Evolutionary conservation across 2,113 vertebrate species (phyloP).

Genomic region (Helogale parvula): DNA sequence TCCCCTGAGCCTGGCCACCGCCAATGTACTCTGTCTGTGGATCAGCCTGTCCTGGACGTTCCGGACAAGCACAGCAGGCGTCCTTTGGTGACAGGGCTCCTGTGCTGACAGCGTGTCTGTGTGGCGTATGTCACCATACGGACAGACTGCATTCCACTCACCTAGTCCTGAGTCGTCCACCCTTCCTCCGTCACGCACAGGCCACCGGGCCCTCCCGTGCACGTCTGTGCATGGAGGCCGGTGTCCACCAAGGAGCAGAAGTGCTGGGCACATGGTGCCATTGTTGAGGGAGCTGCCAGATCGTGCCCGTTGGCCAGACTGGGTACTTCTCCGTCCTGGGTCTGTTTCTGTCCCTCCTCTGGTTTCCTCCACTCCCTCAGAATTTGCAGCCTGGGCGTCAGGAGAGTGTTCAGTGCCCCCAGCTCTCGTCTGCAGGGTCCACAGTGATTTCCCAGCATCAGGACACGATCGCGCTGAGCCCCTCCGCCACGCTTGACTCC

Average conservation of each 20-base stretch:
- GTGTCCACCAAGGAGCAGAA: no score
- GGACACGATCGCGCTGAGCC: no score
- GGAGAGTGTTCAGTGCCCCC: neutral
- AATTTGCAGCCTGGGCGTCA: no score
- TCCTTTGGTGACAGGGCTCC: neutral
- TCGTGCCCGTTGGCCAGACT: no score
- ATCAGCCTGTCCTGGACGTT: neutral
- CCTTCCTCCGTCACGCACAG: no score
- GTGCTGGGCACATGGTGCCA: no score
- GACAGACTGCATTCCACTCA: neutral
- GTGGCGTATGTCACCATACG: neutral
- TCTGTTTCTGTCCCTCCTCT: no score
- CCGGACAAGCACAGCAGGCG: rapidly evolving
- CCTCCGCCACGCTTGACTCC: neutral
- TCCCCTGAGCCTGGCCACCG: neutral
- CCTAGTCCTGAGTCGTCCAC: neutral
- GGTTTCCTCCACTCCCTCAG: neutral
- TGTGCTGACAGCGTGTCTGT: neutral
- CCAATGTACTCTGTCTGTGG: neutral
- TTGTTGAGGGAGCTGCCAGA: no score
- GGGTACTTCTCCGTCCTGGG: no score
- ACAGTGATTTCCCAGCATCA: neutral
- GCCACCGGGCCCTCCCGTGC: no score
- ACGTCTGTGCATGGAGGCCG: no score
- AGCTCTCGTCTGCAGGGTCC: neutral